A percentile compares a stretch with the other conserved stretches of the same genome.
phyloP scores from a whole-genome alignment of 2,888 invertebrate genomes.

The Euspilapteryx auroguttella region DNA sequence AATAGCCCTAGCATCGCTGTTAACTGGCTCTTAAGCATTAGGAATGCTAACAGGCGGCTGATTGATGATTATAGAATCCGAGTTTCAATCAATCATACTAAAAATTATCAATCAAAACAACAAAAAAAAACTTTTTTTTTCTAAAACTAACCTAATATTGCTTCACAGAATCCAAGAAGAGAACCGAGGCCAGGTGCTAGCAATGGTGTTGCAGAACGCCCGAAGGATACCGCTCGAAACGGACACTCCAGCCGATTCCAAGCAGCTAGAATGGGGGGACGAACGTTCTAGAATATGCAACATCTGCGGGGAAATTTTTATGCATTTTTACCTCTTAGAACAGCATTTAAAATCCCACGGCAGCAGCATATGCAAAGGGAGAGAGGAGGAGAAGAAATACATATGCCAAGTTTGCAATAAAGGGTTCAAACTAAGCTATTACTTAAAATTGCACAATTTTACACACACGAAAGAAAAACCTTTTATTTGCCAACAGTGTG shows the following conservation, averaged over 20 bases:
- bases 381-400: constrained; percentile 16
- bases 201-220: constrained; percentile 48
- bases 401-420: constrained; percentile 36
- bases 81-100: too few relatives aligned
- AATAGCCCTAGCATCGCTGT: too few relatives aligned
- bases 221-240: constrained; percentile 26
- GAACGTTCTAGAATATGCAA: constrained; percentile 41
- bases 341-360: constrained; percentile 46
- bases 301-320: constrained; percentile 44
- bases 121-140: too few relatives aligned
- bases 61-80: too few relatives aligned
- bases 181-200: constrained; percentile 35
- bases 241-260: constrained; percentile 5
- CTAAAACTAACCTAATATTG: too few relatives aligned
- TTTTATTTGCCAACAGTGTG: constrained; percentile 44
- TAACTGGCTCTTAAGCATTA: too few relatives aligned
- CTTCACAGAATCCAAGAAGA: constrained; percentile 32
- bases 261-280: constrained; percentile 19
- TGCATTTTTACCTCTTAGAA: constrained; percentile 44
- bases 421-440: constrained; percentile 42
- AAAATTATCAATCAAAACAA: too few relatives aligned
- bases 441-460: constrained; percentile 39
- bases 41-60: too few relatives aligned
- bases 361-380: constrained; percentile 21
- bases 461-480: constrained; percentile 49